Conservation (phyloP, 1,140 invertebrate species). For the Globodera rostochiensis region DNA sequence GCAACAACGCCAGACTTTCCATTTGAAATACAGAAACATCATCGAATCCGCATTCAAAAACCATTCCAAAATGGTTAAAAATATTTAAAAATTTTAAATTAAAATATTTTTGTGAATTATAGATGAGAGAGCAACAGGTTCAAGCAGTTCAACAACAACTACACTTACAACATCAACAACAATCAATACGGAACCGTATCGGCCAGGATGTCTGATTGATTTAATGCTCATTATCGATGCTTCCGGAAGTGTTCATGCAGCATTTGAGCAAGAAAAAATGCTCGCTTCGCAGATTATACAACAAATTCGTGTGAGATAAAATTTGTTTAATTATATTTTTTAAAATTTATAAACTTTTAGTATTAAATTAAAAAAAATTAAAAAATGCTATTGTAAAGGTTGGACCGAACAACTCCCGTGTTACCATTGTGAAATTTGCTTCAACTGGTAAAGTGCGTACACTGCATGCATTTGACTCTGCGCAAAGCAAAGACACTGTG, state of each 20-base stretch:
- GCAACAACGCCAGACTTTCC: conserved; percentile 6
- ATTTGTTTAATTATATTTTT: no score
- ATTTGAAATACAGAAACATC: background rate
- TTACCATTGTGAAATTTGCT: conserved; percentile 59
- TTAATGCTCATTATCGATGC: conserved; percentile 56
- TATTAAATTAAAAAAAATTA: background rate
- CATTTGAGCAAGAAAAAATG: conserved; percentile 53
- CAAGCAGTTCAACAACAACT: conserved; percentile 28
- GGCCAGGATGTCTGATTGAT: conserved; percentile 48
- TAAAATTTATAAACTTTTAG: background rate
- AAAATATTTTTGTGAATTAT: no score
- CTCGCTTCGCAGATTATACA: conserved; percentile 51
- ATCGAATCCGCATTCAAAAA: background rate
- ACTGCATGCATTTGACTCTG: conserved; percentile 42
- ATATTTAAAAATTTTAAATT: background rate
- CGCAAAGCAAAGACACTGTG: conserved; percentile 41
- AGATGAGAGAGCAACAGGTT: background rate
- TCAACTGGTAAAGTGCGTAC: conserved; percentile 54
- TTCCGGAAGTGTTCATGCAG: conserved; percentile 51
- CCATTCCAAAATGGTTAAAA: background rate
- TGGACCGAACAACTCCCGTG: conserved; percentile 54
- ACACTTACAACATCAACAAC: conserved; percentile 34
- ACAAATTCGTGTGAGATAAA: conserved; percentile 22
- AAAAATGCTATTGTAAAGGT: conserved; percentile 8
- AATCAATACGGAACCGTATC: background rate